Percentiles rank a stretch among this genome's conserved stretches.
These are phyloP conservation scores for Phaethornis superciliosus DNA, from an alignment of 2,113 vertebrate species.

Conservation along the genomic window DNA sequence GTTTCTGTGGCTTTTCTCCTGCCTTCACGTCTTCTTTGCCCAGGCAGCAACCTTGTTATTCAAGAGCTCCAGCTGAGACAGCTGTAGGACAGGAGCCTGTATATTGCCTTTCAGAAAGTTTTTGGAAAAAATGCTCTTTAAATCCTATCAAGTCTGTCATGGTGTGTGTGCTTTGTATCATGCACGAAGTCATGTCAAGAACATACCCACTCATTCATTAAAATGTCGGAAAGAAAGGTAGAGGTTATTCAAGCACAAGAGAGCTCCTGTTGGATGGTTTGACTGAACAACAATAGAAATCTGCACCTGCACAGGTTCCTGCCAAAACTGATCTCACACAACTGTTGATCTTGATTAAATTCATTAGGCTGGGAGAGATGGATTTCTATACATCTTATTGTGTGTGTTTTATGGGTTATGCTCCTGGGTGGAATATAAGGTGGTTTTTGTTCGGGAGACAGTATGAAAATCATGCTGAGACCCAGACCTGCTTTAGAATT, in stretches of 20 bases:
- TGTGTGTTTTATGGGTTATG: conserved; percentile 49
- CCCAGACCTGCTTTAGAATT: conserved; percentile 59
- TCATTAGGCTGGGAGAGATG: conserved; percentile 44
- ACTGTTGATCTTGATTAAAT: conserved; percentile 60
- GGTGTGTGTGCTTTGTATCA: neutral
- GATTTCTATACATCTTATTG: conserved; percentile 60
- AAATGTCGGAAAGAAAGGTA: conserved; percentile 8
- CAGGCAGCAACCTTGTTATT: neutral
- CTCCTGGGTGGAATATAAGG: conserved; percentile 60
- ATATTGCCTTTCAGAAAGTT: neutral
- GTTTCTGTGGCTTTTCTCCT: neutral
- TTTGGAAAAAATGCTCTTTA: accelerated
- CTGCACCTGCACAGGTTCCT: conserved; percentile 60
- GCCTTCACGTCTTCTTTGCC: neutral
- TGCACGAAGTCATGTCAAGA: neutral
- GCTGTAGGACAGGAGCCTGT: neutral
- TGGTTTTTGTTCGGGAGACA: conserved; percentile 56
- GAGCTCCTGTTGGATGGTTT: conserved; percentile 58
- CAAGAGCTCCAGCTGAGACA: neutral
- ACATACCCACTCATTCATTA: neutral
- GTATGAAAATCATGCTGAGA: conserved; percentile 61
- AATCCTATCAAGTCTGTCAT: neutral
- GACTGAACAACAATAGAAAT: conserved; percentile 48
- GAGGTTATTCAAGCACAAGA: conserved; percentile 47
- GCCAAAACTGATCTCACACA: conserved; percentile 70